Conservation (phyloP, 2,113 vertebrate genomes). For the Perca flavescens region DNA sequence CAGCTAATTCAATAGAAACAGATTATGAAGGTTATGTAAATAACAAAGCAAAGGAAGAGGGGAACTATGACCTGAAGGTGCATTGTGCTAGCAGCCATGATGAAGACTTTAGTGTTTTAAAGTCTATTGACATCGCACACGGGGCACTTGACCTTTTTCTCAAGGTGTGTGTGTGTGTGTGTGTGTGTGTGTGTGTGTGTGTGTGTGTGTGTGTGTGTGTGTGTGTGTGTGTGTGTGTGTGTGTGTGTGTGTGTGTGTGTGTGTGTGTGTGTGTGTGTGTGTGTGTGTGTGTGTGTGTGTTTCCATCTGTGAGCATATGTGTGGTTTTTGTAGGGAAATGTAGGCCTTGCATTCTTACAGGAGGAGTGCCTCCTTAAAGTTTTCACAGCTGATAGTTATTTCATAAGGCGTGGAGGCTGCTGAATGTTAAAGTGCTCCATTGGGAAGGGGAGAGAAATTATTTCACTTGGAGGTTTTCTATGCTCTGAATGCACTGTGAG, state of each 20-base stretch:
- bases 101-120: constrained; percentile 20
- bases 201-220: no score
- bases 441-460: constrained; percentile 1
- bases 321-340: constrained; percentile 15
- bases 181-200: no score
- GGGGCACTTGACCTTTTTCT: constrained; percentile 56
- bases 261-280: neutral
- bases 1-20: neutral
- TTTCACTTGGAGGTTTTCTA: constrained; percentile 29
- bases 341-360: constrained; percentile 58
- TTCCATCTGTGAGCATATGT: constrained; percentile 57
- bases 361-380: constrained; percentile 65
- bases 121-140: constrained; percentile 18
- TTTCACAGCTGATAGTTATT: constrained; percentile 78
- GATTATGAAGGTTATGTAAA: constrained; percentile 18
- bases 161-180: neutral
- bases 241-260: no score
- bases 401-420: constrained; percentile 43
- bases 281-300: constrained; percentile 40
- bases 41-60: neutral
- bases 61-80: neutral
- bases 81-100: constrained; percentile 6
- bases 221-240: no score
- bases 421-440: constrained; percentile 25
- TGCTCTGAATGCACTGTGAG: neutral